Conservation (phyloP, 2,113 vertebrate genomes). For the Cricetomys ansorgei region DNA sequence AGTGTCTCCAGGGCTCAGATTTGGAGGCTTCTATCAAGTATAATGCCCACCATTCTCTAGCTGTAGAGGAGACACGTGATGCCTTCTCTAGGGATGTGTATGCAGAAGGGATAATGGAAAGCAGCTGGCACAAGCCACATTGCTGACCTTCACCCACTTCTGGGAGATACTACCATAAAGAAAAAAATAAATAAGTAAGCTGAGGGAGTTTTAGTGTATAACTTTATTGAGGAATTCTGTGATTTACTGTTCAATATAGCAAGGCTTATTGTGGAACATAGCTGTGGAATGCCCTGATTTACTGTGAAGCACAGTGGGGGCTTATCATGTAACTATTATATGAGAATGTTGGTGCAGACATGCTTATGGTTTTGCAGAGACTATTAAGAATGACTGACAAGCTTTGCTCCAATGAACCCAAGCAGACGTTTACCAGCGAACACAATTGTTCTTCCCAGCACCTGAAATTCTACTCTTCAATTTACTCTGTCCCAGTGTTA, state of each 20-base stretch:
- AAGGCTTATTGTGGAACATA: slow-evolving; percentile 81
- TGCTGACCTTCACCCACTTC: slow-evolving; percentile 67
- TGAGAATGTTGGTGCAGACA: slow-evolving; percentile 77
- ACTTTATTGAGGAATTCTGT: slow-evolving; percentile 78
- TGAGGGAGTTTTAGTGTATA: slow-evolving; percentile 75
- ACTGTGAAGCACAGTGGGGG: slow-evolving; percentile 78
- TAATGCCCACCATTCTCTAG: background rate
- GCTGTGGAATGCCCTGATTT: slow-evolving; percentile 81
- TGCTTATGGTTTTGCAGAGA: slow-evolving; percentile 80
- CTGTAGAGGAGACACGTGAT: background rate
- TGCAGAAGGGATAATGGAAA: background rate
- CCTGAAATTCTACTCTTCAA: slow-evolving; percentile 77
- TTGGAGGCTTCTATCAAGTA: background rate
- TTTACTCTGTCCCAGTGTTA: slow-evolving; percentile 67
- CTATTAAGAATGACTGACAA: slow-evolving; percentile 84
- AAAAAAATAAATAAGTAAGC: slow-evolving; percentile 79
- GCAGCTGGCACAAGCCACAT: slow-evolving; percentile 45
- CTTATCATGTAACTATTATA: slow-evolving; percentile 82
- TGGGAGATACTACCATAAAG: slow-evolving; percentile 71
- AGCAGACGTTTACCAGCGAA: slow-evolving; percentile 67
- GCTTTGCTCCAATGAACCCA: slow-evolving; percentile 81
- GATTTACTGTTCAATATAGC: slow-evolving; percentile 85
- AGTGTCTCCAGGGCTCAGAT: background rate
- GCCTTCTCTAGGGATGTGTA: background rate
- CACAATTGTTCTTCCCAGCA: slow-evolving; percentile 67